These are phyloP conservation scores for Saccopteryx leptura DNA, from an alignment of 2,113 vertebrate genomes.

Conservation along the genomic window DNA sequence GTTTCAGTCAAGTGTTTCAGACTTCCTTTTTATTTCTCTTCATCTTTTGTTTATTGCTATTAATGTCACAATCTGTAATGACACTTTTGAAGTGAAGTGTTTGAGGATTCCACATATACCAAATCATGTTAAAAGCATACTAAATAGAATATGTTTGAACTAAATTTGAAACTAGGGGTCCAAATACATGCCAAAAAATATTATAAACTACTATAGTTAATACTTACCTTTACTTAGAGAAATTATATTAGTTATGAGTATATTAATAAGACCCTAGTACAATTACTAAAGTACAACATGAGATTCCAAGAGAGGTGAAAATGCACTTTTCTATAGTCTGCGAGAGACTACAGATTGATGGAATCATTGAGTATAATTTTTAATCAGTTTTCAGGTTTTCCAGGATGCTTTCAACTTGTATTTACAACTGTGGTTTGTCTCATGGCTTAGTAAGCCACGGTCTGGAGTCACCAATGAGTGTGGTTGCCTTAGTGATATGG, in stretches of 20 bases:
- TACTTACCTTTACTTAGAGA: conserved; percentile 19
- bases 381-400: conserved; percentile 11
- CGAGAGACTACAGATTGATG: background rate
- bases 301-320: conserved; percentile 37
- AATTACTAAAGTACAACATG: background rate
- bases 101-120: background rate
- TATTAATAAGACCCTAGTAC: background rate
- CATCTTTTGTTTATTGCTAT: conserved; percentile 23
- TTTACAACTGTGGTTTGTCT: background rate
- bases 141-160: conserved; percentile 54
- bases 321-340: background rate
- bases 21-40: conserved; percentile 41
- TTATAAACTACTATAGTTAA: background rate
- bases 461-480: background rate
- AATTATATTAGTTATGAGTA: conserved; percentile 32
- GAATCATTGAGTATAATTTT: background rate
- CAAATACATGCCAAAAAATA: conserved; percentile 8
- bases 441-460: background rate
- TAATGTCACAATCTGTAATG: conserved; percentile 37
- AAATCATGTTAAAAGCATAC: conserved; percentile 45
- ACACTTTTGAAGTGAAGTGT: conserved; percentile 30
- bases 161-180: background rate
- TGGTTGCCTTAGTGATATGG: background rate
- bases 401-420: background rate
- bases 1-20: background rate